Conservation (phyloP, 2,797 vertebrate species). For the Ptychadena robeensis region DNA sequence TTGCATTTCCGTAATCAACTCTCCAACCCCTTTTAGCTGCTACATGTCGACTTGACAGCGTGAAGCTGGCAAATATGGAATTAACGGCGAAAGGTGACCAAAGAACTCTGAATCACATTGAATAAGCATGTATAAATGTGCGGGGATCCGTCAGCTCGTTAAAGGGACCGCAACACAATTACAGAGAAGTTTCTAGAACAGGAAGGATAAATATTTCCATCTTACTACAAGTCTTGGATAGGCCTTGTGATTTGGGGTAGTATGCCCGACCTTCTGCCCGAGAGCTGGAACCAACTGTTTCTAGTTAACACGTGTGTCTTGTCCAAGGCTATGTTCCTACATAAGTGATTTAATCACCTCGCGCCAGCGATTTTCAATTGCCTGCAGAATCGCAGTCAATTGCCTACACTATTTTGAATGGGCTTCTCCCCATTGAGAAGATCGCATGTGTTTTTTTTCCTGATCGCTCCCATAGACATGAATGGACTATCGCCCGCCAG, state of each 20-base stretch:
- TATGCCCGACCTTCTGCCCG: background rate
- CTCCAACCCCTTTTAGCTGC: background rate
- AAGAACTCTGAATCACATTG: background rate
- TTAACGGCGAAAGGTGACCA: background rate
- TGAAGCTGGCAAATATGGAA: background rate
- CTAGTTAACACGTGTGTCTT: too few species aligned
- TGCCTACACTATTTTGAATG: too few species aligned
- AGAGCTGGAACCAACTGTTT: too few species aligned
- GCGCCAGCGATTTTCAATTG: too few species aligned
- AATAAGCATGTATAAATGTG: background rate
- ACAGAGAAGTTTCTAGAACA: background rate
- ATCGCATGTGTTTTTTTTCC: too few species aligned
- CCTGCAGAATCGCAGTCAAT: too few species aligned
- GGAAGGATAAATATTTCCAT: background rate
- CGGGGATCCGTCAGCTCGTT: background rate
- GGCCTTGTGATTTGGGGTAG: background rate
- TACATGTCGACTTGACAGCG: background rate
- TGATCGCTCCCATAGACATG: too few species aligned
- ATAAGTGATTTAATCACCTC: too few species aligned
- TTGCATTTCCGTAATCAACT: constrained; percentile 10
- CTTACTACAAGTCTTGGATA: background rate
- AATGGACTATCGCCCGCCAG: too few species aligned
- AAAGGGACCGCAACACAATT: background rate
- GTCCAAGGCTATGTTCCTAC: too few species aligned
- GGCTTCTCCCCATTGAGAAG: too few species aligned